Base-by-base conservation (phyloP, 2,888 invertebrate genomes). In the Hecatera dysodea region DNA sequence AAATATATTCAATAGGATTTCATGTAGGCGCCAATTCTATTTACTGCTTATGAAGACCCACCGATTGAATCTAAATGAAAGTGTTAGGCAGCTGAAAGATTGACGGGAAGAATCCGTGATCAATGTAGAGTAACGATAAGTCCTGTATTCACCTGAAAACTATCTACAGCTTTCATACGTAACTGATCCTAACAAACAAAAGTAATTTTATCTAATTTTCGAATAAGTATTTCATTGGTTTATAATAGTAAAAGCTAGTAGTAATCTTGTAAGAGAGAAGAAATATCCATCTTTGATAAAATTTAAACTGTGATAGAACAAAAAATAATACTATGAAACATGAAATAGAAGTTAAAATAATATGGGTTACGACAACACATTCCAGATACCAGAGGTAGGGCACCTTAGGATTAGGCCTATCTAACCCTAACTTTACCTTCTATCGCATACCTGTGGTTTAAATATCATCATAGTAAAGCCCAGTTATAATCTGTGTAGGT, bases 1-100 rank as follows among this genome's bases (percentile, higher is more conserved):
- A 81, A 73, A 83, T 75, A 77, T 74, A 78, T 75, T 78, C 74
- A 78, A 83, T 81, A 63, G 67, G 69, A 82, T 81, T 78, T 66
- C 61, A 74, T 74, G 72, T 73, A 78, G 80, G 78, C 74, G 48
- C 52, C 48, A 67, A 74, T 67, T 73, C 67, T 33, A 79, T 81
- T 75, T 75, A 75, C 74, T 80, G 68, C 67, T 63, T 81, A 81
- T 78, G 76, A 84, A 80, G 72, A 76, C 12, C 53, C 62, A 52
- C 48, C 50, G 36, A 65, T 78, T 55, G 61, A 62, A 78, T 68
- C 48, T 50, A 29, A 72, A 78, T 72, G 33, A 61, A 64, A 36
- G 15, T 67, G 48, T 72, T 72, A 36, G 59, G 22, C 22, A 56
- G 27, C 42, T 60, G 44, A 57, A 64, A 44, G 27, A 62, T 75